A percentile compares a stretch with the other conserved stretches of the same genome.
Conservation (phyloP, 1,140 invertebrate species). For the Bombus waltoni region DNA sequence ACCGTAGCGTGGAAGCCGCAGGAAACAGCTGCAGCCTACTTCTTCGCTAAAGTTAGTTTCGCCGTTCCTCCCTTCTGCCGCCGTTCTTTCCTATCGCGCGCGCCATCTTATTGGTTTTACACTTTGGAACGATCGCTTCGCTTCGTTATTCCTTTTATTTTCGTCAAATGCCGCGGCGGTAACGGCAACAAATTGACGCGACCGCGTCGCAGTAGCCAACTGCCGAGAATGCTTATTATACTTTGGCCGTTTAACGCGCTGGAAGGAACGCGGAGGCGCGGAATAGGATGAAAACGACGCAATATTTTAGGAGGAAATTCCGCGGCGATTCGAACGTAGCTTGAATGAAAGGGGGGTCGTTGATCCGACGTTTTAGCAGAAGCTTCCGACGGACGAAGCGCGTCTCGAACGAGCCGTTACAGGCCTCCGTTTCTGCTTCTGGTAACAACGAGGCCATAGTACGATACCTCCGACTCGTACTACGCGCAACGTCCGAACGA, state of each 20-base stretch:
- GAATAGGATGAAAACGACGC: background rate
- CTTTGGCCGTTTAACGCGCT: too few relatives aligned
- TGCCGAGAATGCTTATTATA: background rate
- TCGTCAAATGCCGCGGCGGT: background rate
- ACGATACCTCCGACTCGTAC: background rate
- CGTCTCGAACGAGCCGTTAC: slow-evolving; percentile 27
- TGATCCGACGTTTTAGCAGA: slow-evolving; percentile 1
- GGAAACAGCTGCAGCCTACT: slow-evolving; percentile 75
- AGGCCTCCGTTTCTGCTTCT: background rate
- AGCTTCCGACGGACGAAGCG: slow-evolving; percentile 1
- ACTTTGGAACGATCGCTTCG: background rate
- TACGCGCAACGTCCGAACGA: slow-evolving; percentile 35
- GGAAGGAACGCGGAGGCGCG: too few relatives aligned
- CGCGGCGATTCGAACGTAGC: background rate
- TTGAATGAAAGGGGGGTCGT: slow-evolving; percentile 10
- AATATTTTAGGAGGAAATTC: background rate
- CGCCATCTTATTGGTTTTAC: slow-evolving; percentile 5
- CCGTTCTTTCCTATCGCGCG: slow-evolving; percentile 19
- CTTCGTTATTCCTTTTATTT: too few relatives aligned
- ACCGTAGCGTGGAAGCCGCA: slow-evolving; percentile 7
- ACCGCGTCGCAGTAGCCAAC: background rate
- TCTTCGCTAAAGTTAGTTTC: slow-evolving; percentile 73
- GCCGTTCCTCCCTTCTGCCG: slow-evolving; percentile 33
- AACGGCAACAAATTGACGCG: background rate
- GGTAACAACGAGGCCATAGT: slow-evolving; percentile 26